Evolutionary conservation across 1,140 invertebrate genomes (phyloP).

Genomic region (Aphis gossypii): DNA sequence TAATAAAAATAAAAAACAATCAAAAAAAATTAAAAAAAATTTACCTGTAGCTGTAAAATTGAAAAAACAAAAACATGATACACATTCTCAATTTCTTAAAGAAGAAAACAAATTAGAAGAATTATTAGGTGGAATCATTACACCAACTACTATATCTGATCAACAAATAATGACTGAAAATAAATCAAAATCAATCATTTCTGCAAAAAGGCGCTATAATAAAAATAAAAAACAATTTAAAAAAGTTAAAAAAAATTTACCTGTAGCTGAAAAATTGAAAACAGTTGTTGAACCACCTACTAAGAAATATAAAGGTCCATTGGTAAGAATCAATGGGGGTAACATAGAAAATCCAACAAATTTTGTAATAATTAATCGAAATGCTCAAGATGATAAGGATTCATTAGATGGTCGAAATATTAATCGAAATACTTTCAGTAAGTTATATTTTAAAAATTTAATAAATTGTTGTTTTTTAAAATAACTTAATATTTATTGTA

Average conservation of each 20-base stretch:
- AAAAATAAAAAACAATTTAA: constrained; percentile 47
- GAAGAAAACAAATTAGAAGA: constrained; percentile 82
- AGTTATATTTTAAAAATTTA: background rate
- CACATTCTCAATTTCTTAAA: constrained; percentile 65
- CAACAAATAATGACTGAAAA: constrained; percentile 51
- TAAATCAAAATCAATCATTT: constrained; percentile 40
- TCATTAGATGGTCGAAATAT: constrained; percentile 55
- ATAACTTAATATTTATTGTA: background rate
- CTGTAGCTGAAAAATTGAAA: background rate
- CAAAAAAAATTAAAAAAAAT: constrained; percentile 30
- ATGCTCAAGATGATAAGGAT: constrained; percentile 47
- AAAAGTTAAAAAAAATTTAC: constrained; percentile 14
- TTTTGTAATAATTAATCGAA: constrained; percentile 52
- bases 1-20: constrained; percentile 42
- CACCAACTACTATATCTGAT: constrained; percentile 59
- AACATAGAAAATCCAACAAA: constrained; percentile 52
- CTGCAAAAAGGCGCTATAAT: constrained; percentile 22
- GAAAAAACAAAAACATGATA: constrained; percentile 45
- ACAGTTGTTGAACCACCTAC: background rate
- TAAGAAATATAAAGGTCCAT: constrained; percentile 48
- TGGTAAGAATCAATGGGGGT: constrained; percentile 47
- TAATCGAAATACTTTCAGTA: constrained; percentile 46
- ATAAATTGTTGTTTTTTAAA: no score
- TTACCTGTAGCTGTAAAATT: background rate
- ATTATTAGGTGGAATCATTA: constrained; percentile 81